Evolutionary conservation across 2,888 invertebrate genomes (phyloP).

Genomic region (Heterodera filipjevi): DNA sequence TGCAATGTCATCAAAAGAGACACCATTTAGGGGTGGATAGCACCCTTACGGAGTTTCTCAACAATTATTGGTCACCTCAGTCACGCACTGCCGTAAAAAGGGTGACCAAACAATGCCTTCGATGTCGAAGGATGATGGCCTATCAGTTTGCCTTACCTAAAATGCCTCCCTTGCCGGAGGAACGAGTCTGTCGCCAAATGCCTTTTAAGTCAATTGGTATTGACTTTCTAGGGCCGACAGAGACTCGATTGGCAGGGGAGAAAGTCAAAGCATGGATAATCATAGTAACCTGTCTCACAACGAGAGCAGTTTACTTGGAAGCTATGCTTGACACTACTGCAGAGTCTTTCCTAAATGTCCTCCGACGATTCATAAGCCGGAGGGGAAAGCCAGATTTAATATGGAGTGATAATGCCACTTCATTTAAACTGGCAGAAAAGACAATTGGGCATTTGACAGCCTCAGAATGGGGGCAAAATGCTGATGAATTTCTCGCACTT

Average conservation of each 20-base stretch:
- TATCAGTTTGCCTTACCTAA: constrained; percentile 30
- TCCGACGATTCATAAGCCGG: neutral
- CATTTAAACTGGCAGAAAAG: constrained; percentile 47
- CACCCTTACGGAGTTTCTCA: constrained; percentile 22
- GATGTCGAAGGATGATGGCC: constrained; percentile 11
- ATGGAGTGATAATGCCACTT: constrained; percentile 56
- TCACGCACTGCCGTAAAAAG: neutral
- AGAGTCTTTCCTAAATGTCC: neutral
- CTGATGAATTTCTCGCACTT: neutral
- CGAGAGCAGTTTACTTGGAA: constrained; percentile 24
- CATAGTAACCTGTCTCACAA: constrained; percentile 8
- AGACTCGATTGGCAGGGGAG: neutral
- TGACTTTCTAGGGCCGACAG: constrained; percentile 38
- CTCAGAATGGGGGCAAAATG: neutral
- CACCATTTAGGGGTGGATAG: constrained; percentile 25
- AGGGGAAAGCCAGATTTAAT: neutral
- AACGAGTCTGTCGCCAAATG: constrained; percentile 26
- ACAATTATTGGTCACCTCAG: neutral
- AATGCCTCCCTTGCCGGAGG: constrained; percentile 25
- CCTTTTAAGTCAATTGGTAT: constrained; percentile 44
- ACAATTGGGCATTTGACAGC: neutral
- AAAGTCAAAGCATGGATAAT: constrained; percentile 17
- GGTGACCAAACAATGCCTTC: neutral
- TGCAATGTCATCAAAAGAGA: neutral
- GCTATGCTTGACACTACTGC: neutral